A percentile compares a stretch with the other conserved stretches of the same genome.
Evolutionary conservation across 1,140 invertebrate genomes (phyloP).

Genomic region (Scylla paramamosain): DNA sequence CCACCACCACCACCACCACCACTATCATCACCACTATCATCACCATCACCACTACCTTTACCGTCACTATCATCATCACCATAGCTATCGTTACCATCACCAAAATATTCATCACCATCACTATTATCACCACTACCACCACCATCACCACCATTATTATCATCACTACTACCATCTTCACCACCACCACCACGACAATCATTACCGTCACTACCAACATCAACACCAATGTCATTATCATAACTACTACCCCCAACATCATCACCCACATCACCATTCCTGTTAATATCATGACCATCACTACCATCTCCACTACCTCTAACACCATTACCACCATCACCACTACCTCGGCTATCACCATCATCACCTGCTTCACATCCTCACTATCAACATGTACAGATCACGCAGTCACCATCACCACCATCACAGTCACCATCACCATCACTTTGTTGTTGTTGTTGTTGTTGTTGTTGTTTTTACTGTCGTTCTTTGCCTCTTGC

Average conservation of each 20-base stretch:
- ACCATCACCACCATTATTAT: conserved; percentile 22
- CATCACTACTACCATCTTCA: background rate
- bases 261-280: background rate
- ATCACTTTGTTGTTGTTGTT: too few relatives aligned
- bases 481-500: too few relatives aligned
- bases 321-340: conserved; percentile 10
- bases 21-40: background rate
- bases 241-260: background rate
- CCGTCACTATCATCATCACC: conserved; percentile 7
- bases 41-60: background rate
- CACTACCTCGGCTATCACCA: background rate
- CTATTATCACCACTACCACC: background rate
- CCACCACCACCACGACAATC: background rate
- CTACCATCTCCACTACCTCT: background rate
- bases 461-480: too few relatives aligned
- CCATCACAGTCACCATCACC: background rate
- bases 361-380: background rate
- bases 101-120: background rate
- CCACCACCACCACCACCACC: background rate
- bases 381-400: background rate
- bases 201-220: background rate
- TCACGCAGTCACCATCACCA: background rate
- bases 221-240: background rate
- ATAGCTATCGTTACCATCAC: background rate
- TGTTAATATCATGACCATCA: background rate